A percentile compares a stretch with the other conserved stretches of the same genome.
These are phyloP conservation scores for Sipha flava DNA, from an alignment of 1,140 invertebrate species.

Conservation along the genomic window DNA sequence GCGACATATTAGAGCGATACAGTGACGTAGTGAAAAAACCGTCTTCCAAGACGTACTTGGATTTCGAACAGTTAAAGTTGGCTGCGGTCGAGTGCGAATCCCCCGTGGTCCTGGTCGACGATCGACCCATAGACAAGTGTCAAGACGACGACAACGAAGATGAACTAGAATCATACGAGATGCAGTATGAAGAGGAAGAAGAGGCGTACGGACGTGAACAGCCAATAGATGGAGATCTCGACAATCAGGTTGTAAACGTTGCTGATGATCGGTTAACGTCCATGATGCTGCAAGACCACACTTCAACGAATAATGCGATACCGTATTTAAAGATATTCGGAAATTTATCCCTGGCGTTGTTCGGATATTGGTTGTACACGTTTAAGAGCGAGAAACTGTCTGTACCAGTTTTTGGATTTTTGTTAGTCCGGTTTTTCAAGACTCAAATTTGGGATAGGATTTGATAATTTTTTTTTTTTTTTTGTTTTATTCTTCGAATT, in stretches of 20 bases:
- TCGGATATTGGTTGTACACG: slow-evolving; percentile 67
- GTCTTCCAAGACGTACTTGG: slow-evolving; percentile 50
- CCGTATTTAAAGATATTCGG: slow-evolving; percentile 5
- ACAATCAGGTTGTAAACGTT: too few species aligned
- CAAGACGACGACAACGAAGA: slow-evolving; percentile 48
- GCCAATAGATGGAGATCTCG: too few species aligned
- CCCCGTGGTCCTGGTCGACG: neutral
- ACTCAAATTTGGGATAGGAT: slow-evolving; percentile 19
- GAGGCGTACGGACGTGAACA: neutral
- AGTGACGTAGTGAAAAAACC: slow-evolving; percentile 47
- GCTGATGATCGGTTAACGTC: neutral
- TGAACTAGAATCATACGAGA: neutral
- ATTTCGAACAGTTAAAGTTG: slow-evolving; percentile 55
- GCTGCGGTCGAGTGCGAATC: slow-evolving; percentile 47
- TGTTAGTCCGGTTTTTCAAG: slow-evolving; percentile 53
- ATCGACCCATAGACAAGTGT: too few species aligned
- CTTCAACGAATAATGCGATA: neutral
- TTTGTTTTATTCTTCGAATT: too few species aligned
- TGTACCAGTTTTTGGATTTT: slow-evolving; percentile 62
- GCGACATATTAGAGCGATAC: slow-evolving; percentile 65
- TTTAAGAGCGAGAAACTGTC: slow-evolving; percentile 67
- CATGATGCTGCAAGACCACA: neutral
- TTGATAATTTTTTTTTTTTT: neutral
- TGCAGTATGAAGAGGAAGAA: neutral
- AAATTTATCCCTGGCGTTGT: slow-evolving; percentile 39